Conservation (phyloP, 2,888 invertebrate species). For the Tyria jacobaeae region DNA sequence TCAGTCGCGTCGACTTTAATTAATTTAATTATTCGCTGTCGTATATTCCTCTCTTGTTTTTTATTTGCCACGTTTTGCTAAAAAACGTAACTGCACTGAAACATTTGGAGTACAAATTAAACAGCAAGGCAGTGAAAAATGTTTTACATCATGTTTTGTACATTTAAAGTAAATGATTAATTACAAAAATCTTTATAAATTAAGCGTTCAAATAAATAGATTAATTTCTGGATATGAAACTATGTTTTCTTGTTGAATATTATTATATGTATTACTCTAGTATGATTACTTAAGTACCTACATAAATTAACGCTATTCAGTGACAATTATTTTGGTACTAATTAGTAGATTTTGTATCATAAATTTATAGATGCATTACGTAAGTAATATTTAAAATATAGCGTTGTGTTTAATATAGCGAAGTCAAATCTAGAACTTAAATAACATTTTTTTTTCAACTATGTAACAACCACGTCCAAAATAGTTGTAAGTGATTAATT, state of each 20-base stretch:
- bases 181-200: conserved; percentile 6
- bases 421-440: background rate
- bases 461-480: background rate
- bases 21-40: conserved; percentile 63
- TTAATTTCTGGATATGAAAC: background rate
- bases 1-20: conserved; percentile 65
- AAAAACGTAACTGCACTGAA: conserved; percentile 40
- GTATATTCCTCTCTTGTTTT: conserved; percentile 45
- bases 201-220: too few species aligned
- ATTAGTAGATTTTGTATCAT: too few species aligned
- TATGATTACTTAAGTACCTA: too few species aligned
- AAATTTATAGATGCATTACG: too few species aligned
- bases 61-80: conserved; percentile 47
- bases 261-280: too few species aligned
- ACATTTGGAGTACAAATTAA: conserved; percentile 50
- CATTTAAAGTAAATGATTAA: conserved; percentile 8
- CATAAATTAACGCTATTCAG: too few species aligned
- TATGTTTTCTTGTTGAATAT: background rate
- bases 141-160: conserved; percentile 7
- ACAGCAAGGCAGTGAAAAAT: conserved; percentile 34
- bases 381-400: too few species aligned
- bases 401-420: too few species aligned
- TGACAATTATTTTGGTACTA: too few species aligned
- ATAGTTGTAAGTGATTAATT: conserved; percentile 22
- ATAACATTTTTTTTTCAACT: background rate